A percentile compares a stretch with the other conserved stretches of the same genome.
These are phyloP conservation scores for Lytechinus pictus DNA, from an alignment of 35 echinoderm and acorn worm genomes.

Conservation along the genomic window DNA sequence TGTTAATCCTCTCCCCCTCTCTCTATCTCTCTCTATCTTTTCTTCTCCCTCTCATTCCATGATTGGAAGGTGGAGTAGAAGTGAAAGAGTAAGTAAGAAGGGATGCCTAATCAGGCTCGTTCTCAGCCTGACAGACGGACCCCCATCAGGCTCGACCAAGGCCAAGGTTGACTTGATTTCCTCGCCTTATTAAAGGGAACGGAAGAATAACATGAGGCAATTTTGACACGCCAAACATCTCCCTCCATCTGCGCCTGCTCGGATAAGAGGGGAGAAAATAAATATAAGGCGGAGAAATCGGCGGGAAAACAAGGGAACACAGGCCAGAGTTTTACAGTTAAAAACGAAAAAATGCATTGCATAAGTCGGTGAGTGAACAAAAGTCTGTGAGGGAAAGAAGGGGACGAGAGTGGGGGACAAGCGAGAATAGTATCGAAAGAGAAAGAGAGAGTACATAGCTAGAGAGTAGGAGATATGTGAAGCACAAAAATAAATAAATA, in stretches of 20 bases:
- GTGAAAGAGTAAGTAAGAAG: neutral
- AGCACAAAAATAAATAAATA: neutral
- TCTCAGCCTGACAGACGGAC: slow-evolving; percentile 33
- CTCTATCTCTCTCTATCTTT: neutral
- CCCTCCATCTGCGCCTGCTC: slow-evolving; percentile 40
- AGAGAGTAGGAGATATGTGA: no score
- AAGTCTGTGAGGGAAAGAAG: no score
- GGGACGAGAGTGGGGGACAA: no score
- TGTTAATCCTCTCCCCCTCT: neutral
- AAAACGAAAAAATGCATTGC: no score
- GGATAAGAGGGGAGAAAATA: neutral
- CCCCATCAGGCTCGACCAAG: slow-evolving; percentile 42
- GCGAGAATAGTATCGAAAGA: no score
- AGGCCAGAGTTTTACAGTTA: no score
- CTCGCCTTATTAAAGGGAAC: slow-evolving; percentile 45
- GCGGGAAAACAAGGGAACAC: no score
- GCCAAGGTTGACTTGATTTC: slow-evolving; percentile 53
- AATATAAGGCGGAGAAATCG: neutral
- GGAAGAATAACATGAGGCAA: slow-evolving; percentile 53
- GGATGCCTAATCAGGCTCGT: slow-evolving; percentile 34
- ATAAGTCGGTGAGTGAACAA: no score
- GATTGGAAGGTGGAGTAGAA: neutral
- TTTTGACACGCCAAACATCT: slow-evolving; percentile 34
- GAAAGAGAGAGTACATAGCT: no score
- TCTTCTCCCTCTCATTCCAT: neutral